A percentile compares a stretch with the other conserved stretches of the same genome.
phyloP scores from a whole-genome alignment of 1,140 invertebrate species.

The Drosophila rufa region DNA sequence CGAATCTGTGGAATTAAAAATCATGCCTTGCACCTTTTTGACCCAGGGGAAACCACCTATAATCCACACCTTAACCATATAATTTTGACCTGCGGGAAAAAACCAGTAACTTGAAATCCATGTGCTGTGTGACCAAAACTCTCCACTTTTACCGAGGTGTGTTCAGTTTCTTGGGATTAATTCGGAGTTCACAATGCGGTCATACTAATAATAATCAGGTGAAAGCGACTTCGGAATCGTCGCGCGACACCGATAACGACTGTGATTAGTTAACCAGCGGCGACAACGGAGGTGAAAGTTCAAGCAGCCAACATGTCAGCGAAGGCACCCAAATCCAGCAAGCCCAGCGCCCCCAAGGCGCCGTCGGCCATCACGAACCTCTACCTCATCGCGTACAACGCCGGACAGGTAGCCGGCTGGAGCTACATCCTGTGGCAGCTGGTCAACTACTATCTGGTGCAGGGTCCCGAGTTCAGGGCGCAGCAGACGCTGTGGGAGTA shows the following conservation, averaged over 20 bases:
- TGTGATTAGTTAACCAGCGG: conserved; percentile 59
- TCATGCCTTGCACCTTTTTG: neutral
- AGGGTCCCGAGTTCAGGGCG: conserved; percentile 59
- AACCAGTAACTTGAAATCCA: conserved; percentile 2
- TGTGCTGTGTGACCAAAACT: neutral
- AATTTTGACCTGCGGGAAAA: neutral
- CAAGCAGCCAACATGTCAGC: conserved; percentile 62
- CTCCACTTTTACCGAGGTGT: neutral
- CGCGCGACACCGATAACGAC: conserved; percentile 45
- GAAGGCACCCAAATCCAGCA: conserved; percentile 62
- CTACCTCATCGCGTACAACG: conserved; percentile 87
- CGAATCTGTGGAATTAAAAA: neutral
- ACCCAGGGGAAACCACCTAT: neutral
- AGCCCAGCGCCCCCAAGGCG: conserved; percentile 63
- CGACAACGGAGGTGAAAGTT: conserved; percentile 69
- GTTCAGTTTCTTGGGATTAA: neutral
- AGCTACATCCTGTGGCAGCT: conserved; percentile 89
- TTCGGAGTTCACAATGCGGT: neutral
- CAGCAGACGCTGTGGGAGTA: conserved; percentile 88
- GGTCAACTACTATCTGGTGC: conserved; percentile 86
- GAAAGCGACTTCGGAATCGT: conserved; percentile 54
- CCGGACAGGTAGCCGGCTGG: conserved; percentile 88
- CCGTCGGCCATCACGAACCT: conserved; percentile 83
- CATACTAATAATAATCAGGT: conserved; percentile 40
- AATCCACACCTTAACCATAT: neutral